Conservation (phyloP, 2,888 invertebrate species). For the Ecliptopera silaceata region DNA sequence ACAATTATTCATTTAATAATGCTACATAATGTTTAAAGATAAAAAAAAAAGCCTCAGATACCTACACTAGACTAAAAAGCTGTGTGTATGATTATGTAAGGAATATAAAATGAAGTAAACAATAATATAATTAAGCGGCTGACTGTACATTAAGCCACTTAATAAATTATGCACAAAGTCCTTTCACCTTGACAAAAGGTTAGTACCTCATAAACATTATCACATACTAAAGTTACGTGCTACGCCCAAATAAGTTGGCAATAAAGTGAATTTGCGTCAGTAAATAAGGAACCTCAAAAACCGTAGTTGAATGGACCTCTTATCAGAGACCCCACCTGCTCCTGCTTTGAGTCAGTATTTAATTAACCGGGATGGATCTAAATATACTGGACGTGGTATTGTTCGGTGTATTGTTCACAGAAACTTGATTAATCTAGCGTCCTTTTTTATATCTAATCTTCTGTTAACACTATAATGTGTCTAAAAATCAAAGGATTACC, state of each 20-base stretch:
- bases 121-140: too few relatives aligned
- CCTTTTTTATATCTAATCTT: too few relatives aligned
- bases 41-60: too few relatives aligned
- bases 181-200: slow-evolving; percentile 19
- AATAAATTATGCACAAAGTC: background rate
- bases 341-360: slow-evolving; percentile 66
- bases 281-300: slow-evolving; percentile 73
- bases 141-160: too few relatives aligned
- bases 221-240: slow-evolving; percentile 29
- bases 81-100: too few relatives aligned
- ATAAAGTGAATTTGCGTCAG: slow-evolving; percentile 40
- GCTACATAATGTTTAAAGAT: too few relatives aligned
- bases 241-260: slow-evolving; percentile 38
- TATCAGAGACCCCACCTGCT: slow-evolving; percentile 69
- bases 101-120: too few relatives aligned
- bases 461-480: too few relatives aligned
- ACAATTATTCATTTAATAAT: too few relatives aligned
- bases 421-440: background rate
- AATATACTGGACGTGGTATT: slow-evolving; percentile 48
- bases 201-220: slow-evolving; percentile 29
- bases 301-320: slow-evolving; percentile 62
- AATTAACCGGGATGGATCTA: slow-evolving; percentile 57
- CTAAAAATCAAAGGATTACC: too few relatives aligned
- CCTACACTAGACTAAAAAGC: too few relatives aligned
- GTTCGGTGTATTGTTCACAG: too few relatives aligned